Conservation (phyloP, 2,113 vertebrate genomes). For the Microtus ochrogaster region DNA sequence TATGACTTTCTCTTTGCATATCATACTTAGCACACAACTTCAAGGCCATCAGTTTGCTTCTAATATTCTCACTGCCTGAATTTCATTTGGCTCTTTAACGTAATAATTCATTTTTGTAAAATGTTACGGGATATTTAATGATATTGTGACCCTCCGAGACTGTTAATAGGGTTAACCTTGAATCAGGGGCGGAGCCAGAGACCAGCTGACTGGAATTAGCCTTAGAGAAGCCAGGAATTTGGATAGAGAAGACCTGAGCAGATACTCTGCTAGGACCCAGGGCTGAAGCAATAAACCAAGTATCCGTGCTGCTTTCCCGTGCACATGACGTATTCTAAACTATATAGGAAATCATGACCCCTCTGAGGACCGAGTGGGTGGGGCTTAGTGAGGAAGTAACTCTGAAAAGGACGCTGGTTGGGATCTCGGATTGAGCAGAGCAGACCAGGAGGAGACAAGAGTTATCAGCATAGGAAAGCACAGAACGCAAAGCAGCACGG, state of each 20-base stretch:
- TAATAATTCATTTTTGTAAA: constrained; percentile 51
- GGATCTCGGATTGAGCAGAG: not conserved
- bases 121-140: not conserved
- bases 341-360: not conserved
- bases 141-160: not conserved
- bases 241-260: not conserved
- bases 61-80: not conserved
- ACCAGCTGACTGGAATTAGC: not conserved
- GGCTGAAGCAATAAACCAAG: not conserved
- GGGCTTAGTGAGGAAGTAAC: not conserved
- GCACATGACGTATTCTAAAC: not conserved
- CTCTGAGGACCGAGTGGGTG: not conserved
- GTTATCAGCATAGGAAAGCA: not conserved
- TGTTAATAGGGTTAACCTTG: not conserved
- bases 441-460: not conserved
- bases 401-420: not conserved
- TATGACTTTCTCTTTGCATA: not conserved
- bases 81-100: not conserved
- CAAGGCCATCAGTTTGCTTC: not conserved
- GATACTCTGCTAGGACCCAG: not conserved
- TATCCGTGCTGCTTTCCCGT: not conserved
- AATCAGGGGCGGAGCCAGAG: not conserved
- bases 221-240: not conserved
- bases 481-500: not conserved
- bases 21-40: not conserved